Percentiles rank a stretch among this genome's conserved stretches.
phyloP scores from a whole-genome alignment of 2,113 vertebrate species.

The Dendrocopos noguchii region DNA sequence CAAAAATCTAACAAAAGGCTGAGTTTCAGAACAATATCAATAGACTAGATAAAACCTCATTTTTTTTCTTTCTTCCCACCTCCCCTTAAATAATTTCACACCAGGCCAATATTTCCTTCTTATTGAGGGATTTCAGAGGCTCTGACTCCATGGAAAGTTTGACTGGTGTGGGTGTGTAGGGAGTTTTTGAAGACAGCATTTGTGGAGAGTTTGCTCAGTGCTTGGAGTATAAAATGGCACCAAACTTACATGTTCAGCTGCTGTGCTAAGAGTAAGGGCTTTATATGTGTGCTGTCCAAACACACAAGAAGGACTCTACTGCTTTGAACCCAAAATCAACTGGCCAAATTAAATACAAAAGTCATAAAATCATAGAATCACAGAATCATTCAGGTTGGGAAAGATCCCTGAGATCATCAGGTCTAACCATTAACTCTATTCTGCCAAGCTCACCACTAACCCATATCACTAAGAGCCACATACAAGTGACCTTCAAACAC shows the following conservation, averaged over 20 bases:
- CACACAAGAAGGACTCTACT: background rate
- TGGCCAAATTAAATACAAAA: background rate
- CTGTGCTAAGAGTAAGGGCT: background rate
- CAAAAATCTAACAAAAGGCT: background rate
- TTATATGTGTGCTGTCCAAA: background rate
- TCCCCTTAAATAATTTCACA: conserved; percentile 22
- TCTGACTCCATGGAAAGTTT: conserved; percentile 63
- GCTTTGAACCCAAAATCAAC: background rate
- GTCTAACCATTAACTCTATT: too few species aligned
- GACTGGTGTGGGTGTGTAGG: background rate
- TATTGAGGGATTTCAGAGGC: conserved; percentile 19
- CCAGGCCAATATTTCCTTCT: background rate
- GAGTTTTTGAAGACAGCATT: conserved; percentile 16
- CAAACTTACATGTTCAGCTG: background rate
- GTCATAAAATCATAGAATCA: too few species aligned
- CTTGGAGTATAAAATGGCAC: conserved; percentile 13
- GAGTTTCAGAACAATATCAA: background rate
- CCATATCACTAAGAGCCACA: too few species aligned
- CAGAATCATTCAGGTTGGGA: too few species aligned
- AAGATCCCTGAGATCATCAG: too few species aligned
- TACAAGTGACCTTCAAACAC: too few species aligned
- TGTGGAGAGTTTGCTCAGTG: conserved; percentile 12
- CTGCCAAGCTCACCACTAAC: too few species aligned
- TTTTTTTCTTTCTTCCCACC: background rate
- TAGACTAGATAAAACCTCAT: conserved; percentile 22